phyloP scores from a whole-genome alignment of 2,797 vertebrate genomes.

The Okamejei kenojei region DNA sequence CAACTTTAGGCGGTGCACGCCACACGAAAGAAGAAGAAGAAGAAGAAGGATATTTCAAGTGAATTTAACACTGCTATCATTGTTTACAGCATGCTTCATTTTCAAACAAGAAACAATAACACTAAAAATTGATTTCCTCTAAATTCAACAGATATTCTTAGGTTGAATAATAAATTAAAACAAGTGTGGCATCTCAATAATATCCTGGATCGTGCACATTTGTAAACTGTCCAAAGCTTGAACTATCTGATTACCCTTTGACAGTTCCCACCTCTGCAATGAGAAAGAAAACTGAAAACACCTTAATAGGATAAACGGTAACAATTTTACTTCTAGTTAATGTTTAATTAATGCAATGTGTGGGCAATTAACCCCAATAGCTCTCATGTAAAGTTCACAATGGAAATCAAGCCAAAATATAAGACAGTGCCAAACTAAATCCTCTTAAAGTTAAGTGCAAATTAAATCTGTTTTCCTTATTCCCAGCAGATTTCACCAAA shows the following conservation, averaged over 20 bases:
- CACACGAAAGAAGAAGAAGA: too few species aligned
- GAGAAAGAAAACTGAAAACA: neutral
- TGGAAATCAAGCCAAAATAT: neutral
- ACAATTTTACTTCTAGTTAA: neutral
- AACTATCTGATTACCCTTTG: neutral
- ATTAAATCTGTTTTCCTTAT: slow-evolving; percentile 13
- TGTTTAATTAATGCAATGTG: neutral
- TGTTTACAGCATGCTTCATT: neutral
- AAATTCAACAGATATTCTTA: neutral
- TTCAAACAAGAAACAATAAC: neutral
- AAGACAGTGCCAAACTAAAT: neutral
- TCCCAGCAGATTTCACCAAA: neutral
- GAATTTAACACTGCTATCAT: neutral
- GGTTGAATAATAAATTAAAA: neutral
- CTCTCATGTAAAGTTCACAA: neutral
- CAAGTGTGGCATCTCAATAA: neutral
- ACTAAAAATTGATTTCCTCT: neutral
- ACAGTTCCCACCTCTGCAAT: neutral
- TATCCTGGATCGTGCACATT: neutral
- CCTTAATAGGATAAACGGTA: neutral
- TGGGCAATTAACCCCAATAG: neutral
- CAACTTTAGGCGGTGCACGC: too few species aligned
- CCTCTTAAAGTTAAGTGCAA: neutral
- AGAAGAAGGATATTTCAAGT: neutral
- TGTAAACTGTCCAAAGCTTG: neutral